phyloP scores from a whole-genome alignment of 2,113 vertebrate genomes.

The Spermophilus dauricus region DNA sequence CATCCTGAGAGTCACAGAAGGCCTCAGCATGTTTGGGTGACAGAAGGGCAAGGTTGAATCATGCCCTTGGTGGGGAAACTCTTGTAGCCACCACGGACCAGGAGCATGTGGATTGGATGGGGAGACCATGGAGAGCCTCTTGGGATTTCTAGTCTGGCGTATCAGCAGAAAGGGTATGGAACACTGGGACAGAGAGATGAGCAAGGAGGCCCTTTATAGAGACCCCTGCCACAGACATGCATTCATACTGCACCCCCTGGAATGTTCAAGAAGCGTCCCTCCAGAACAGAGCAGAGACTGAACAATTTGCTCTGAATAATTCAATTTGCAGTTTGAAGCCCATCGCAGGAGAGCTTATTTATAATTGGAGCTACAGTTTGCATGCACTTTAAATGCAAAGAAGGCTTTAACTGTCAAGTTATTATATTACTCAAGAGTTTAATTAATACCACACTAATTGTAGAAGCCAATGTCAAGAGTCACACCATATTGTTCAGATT shows the following conservation, averaged over 20 bases:
- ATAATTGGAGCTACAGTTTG: conserved; percentile 86
- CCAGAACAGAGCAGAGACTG: conserved; percentile 64
- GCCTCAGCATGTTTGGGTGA: accelerated
- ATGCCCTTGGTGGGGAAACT: too few relatives aligned
- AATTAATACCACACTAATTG: conserved; percentile 90
- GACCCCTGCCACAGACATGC: background rate
- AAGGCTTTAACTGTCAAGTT: conserved; percentile 87
- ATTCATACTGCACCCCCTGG: background rate
- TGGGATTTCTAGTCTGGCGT: background rate
- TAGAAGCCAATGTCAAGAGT: conserved; percentile 85
- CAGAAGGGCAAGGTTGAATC: background rate
- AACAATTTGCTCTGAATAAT: conserved; percentile 84
- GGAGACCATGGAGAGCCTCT: accelerated
- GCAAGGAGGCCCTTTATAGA: accelerated
- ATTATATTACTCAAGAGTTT: conserved; percentile 87
- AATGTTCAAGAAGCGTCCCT: conserved; percentile 54
- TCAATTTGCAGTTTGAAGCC: conserved; percentile 80
- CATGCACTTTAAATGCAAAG: conserved; percentile 88
- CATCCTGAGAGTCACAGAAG: background rate
- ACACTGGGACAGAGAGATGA: accelerated
- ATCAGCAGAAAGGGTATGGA: background rate
- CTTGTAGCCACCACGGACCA: background rate
- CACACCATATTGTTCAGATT: conserved; percentile 88
- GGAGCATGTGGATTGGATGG: background rate
- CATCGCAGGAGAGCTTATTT: conserved; percentile 82